phyloP scores from a whole-genome alignment of 2,888 invertebrate species.

The Ischnus inquisitorius region DNA sequence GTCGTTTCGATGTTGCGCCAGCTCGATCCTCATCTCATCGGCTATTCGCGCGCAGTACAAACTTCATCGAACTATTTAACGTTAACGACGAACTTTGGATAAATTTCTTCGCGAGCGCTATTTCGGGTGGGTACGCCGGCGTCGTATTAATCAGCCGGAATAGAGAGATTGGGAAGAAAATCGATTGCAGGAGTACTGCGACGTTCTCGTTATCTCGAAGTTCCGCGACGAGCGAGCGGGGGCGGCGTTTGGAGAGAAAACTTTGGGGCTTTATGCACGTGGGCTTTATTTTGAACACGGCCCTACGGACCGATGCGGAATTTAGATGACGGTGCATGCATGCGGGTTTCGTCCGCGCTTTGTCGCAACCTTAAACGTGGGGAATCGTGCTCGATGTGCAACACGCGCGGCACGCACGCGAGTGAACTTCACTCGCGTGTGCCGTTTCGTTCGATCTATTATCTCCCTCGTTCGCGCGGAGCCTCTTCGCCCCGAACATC shows the following conservation, averaged over 20 bases:
- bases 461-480: neutral
- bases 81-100: neutral
- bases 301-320: neutral
- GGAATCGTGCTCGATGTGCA: neutral
- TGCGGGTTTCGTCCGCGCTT: slow-evolving; percentile 8
- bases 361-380: neutral
- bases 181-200: slow-evolving; percentile 28
- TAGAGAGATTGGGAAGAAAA: slow-evolving; percentile 37
- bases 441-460: neutral
- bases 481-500: slow-evolving; percentile 4
- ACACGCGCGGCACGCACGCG: slow-evolving; percentile 9
- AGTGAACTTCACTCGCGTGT: slow-evolving; percentile 15
- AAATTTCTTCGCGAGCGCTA: neutral
- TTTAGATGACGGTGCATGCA: neutral
- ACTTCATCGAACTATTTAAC: too few relatives aligned
- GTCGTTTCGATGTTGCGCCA: too few relatives aligned
- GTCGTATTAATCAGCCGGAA: neutral
- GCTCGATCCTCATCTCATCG: too few relatives aligned
- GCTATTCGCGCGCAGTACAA: too few relatives aligned
- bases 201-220: slow-evolving; percentile 7
- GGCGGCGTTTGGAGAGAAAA: neutral
- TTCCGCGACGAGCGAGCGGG: neutral
- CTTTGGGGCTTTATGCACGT: slow-evolving; percentile 7
- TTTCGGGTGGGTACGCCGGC: neutral
- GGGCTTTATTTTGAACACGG: neutral